Evolutionary conservation across 1,140 invertebrate genomes (phyloP).

Genomic region (Ceratosolen solmsi): DNA sequence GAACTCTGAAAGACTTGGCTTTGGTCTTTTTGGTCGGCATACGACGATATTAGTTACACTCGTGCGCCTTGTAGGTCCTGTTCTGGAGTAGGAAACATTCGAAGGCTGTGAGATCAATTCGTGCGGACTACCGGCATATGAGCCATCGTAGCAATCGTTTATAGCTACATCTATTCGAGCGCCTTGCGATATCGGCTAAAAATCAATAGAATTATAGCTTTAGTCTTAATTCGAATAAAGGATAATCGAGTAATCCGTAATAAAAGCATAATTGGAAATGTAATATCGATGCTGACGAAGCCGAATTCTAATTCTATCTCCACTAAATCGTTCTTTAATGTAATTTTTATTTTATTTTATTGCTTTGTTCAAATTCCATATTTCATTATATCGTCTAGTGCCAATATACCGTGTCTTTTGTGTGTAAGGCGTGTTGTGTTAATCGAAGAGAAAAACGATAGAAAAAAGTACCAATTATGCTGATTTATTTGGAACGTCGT

Average conservation of each 20-base stretch:
- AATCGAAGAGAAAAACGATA: too few species aligned
- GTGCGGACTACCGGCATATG: slow-evolving; percentile 95
- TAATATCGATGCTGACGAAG: too few species aligned
- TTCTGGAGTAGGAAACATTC: slow-evolving; percentile 79
- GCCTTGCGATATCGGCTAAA: slow-evolving; percentile 85
- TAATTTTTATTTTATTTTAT: too few species aligned
- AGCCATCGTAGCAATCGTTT: slow-evolving; percentile 95
- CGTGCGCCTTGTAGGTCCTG: slow-evolving; percentile 88
- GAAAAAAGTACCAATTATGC: background rate
- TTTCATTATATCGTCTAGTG: too few species aligned
- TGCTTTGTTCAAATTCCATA: too few species aligned
- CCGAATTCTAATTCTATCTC: too few species aligned
- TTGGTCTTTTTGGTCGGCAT: slow-evolving; percentile 84
- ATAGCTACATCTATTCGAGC: slow-evolving; percentile 95
- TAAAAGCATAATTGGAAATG: too few species aligned
- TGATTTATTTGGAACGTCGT: background rate
- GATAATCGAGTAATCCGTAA: too few species aligned
- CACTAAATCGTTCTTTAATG: too few species aligned
- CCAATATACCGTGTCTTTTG: too few species aligned
- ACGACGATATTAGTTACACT: slow-evolving; percentile 92
- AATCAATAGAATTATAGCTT: slow-evolving; percentile 52
- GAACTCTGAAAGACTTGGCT: slow-evolving; percentile 87
- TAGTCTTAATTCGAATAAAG: background rate
- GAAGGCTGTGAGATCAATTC: slow-evolving; percentile 85
- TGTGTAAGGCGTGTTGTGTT: too few species aligned